A percentile compares a stretch with the other conserved stretches of the same genome.
These are phyloP conservation scores for Cynopterus brachyotis DNA, from an alignment of 2,113 vertebrate species.

Conservation along the genomic window DNA sequence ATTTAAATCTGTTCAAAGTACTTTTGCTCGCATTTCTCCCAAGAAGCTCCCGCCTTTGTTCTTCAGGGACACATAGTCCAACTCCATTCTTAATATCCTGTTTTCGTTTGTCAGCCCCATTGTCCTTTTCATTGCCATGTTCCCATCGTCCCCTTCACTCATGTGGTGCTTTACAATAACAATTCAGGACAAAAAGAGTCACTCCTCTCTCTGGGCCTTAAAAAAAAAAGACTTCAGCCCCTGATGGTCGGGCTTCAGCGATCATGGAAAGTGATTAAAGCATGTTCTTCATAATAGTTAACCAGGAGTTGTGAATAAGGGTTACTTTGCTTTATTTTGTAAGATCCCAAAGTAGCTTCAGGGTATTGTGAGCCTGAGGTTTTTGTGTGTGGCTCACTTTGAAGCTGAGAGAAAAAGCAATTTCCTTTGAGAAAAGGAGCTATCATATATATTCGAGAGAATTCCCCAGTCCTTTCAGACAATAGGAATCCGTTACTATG, in stretches of 20 bases:
- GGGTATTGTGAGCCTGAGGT: not conserved
- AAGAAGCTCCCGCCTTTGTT: conserved; percentile 41
- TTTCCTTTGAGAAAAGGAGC: conserved; percentile 64
- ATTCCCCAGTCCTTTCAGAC: conserved; percentile 8
- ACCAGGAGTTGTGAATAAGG: conserved; percentile 29
- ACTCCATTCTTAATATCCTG: conserved; percentile 62
- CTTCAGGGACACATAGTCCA: not conserved
- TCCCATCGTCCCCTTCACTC: conserved; percentile 49
- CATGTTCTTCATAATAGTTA: conserved; percentile 49
- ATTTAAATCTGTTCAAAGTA: conserved; percentile 52
- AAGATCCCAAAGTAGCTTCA: conserved; percentile 40
- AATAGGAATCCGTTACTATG: not conserved
- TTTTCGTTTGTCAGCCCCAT: conserved; percentile 3
- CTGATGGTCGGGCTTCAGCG: conserved; percentile 46
- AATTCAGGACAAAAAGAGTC: conserved; percentile 61
- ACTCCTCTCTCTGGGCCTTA: conserved; percentile 52
- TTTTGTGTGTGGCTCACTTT: conserved; percentile 58
- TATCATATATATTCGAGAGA: not conserved
- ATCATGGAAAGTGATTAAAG: conserved; percentile 64
- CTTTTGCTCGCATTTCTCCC: conserved; percentile 37
- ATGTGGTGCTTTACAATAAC: conserved; percentile 42
- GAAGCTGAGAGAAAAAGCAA: conserved; percentile 43
- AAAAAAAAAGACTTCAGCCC: conserved; percentile 4
- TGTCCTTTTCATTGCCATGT: conserved; percentile 59
- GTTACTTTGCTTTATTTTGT: conserved; percentile 46